phyloP scores from a whole-genome alignment of 2,797 vertebrate genomes.

The Fistularia tabacaria region DNA sequence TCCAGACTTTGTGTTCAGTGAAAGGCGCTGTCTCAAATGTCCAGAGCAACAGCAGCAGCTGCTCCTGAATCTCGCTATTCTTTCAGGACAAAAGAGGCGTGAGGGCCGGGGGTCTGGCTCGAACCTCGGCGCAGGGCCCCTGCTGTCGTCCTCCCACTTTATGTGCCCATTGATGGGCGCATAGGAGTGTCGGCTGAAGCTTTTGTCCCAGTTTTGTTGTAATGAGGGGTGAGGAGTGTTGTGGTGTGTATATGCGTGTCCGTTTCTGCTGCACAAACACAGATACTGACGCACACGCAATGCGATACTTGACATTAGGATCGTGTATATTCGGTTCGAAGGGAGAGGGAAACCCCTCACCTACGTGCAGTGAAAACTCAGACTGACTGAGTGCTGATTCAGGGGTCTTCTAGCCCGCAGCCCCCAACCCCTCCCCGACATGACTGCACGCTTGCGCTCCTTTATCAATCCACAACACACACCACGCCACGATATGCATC shows the following conservation, averaged over 20 bases:
- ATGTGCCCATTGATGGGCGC: slow-evolving; percentile 60
- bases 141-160: slow-evolving; percentile 45
- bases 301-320: not conserved
- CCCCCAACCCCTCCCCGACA: too few species aligned
- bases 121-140: slow-evolving; percentile 63
- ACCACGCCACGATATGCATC: too few species aligned
- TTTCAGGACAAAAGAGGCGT: slow-evolving; percentile 60
- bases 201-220: slow-evolving; percentile 66
- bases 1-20: slow-evolving; percentile 72
- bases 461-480: too few species aligned
- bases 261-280: slow-evolving; percentile 7
- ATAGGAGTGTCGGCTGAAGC: slow-evolving; percentile 61
- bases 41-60: slow-evolving; percentile 73
- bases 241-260: slow-evolving; percentile 60
- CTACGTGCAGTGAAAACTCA: too few species aligned
- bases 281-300: not conserved
- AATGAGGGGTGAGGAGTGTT: slow-evolving; percentile 24
- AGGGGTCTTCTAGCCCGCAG: too few species aligned
- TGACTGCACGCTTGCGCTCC: too few species aligned
- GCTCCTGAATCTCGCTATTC: slow-evolving; percentile 65
- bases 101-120: slow-evolving; percentile 44
- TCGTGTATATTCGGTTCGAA: not conserved
- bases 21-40: slow-evolving; percentile 72
- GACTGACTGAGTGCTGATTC: too few species aligned
- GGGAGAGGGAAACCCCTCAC: not conserved